phyloP scores from a whole-genome alignment of 1,140 invertebrate species.

The Triops longicaudatus region DNA sequence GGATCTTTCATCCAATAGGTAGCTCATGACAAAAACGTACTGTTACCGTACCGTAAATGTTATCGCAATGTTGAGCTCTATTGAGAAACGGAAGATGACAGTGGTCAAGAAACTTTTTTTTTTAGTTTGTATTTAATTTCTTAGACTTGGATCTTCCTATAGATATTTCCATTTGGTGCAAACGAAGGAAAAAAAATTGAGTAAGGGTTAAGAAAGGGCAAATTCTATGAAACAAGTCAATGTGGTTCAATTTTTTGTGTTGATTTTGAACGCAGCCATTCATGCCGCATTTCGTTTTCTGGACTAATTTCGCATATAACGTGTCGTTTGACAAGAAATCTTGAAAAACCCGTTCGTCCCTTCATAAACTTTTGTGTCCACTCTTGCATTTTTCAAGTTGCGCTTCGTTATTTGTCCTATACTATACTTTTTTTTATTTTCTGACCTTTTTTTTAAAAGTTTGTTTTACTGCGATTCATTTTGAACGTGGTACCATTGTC shows the following conservation, averaged over 20 bases:
- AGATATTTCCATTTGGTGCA: conserved; percentile 9
- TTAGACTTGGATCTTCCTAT: neutral
- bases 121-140: neutral
- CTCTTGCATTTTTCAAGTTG: neutral
- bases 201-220: neutral
- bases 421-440: neutral
- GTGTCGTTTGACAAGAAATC: neutral
- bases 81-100: neutral
- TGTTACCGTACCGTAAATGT: conserved; percentile 5
- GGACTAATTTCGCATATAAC: conserved; percentile 2
- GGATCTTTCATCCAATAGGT: conserved; percentile 10
- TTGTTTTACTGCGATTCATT: conserved; percentile 1
- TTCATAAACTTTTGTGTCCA: neutral
- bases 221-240: neutral
- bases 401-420: conserved; percentile 15
- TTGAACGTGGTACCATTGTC: conserved; percentile 14
- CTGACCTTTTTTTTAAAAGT: neutral
- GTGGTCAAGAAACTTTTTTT: neutral
- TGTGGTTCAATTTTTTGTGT: neutral
- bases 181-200: neutral
- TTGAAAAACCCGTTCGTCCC: conserved; percentile 5
- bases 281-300: neutral
- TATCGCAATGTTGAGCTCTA: neutral
- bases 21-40: neutral
- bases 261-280: neutral